These are phyloP conservation scores for Hypsibius dujardini DNA, from an alignment of 1,140 invertebrate genomes.

Conservation along the genomic window DNA sequence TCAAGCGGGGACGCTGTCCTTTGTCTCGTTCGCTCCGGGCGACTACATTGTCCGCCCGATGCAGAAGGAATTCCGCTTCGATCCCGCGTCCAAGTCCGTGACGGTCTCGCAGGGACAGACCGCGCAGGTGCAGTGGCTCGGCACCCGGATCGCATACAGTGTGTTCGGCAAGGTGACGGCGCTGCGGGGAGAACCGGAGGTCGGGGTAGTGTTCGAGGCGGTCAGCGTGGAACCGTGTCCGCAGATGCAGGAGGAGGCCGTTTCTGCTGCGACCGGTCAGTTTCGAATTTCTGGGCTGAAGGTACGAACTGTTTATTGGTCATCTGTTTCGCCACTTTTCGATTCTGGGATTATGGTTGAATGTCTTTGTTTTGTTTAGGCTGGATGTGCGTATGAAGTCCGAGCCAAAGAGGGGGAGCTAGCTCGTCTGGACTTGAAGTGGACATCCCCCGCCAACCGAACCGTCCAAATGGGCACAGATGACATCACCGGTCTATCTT, in stretches of 20 bases:
- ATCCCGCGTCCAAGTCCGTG: slow-evolving; percentile 66
- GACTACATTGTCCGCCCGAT: slow-evolving; percentile 83
- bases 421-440: slow-evolving; percentile 39
- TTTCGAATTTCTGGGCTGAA: slow-evolving; percentile 67
- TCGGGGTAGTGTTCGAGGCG: slow-evolving; percentile 56
- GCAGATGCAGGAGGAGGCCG: slow-evolving; percentile 59
- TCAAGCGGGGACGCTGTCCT: slow-evolving; percentile 54
- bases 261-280: slow-evolving; percentile 52
- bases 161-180: slow-evolving; percentile 59
- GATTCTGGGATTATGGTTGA: not conserved
- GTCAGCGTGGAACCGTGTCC: slow-evolving; percentile 43
- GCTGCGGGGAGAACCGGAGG: slow-evolving; percentile 60
- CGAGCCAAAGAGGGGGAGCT: slow-evolving; percentile 39
- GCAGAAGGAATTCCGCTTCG: slow-evolving; percentile 89
- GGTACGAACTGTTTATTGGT: slow-evolving; percentile 26
- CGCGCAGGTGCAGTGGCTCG: slow-evolving; percentile 47
- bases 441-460: slow-evolving; percentile 35
- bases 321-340: slow-evolving; percentile 18
- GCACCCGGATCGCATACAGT: slow-evolving; percentile 69
- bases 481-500: slow-evolving; percentile 54
- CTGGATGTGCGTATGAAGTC: slow-evolving; percentile 52
- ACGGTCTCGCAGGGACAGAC: slow-evolving; percentile 61
- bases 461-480: slow-evolving; percentile 31
- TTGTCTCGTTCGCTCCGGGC: slow-evolving; percentile 64
- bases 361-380: slow-evolving; percentile 26